Evolutionary conservation across 2,113 vertebrate species (phyloP), one percentile per base, ranked within the genome.

Genomic region (Dissostichus mawsoni): DNA sequence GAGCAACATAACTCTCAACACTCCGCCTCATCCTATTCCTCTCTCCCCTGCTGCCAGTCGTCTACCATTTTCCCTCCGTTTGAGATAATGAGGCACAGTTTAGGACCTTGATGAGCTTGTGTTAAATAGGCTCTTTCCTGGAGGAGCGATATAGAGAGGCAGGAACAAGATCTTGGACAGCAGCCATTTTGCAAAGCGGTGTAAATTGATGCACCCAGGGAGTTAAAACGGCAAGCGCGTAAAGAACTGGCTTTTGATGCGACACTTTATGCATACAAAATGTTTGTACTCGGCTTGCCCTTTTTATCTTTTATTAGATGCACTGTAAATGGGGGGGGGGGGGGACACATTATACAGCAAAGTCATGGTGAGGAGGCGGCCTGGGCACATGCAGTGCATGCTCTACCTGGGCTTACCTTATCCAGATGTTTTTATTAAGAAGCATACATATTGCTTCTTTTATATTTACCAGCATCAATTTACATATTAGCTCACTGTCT

Each of bases 131-230:
- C 20, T 41, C 56, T 1, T 61, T 72, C 25, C 13, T 12, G 13
- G 68, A 74, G 74, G 72, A 58, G 69, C 5, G 47, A 77, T 1
- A 23, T 51, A 8, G 50, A 64, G 55, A 33, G 45, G 59, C 48
- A 4, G 65, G 48, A 71, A 64, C 8, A 48, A 72, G 58, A 8
- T 41, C 56, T 82, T 84, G 81, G 83, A 75, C 25, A 0, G 73
- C 64, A 63, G 84, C 85, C 76, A 78, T 53, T 69, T 76, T 86
- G 14, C 66, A n/a, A 55, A 61, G 33, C 0, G 1, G 52, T 70
- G 23, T 52, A 36, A 74, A 76, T 68, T 59, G 55, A 72, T 71
- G 62, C 23, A 55, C 41, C 11, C 14, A 3, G 12, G n/a, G 47
- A 72, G 71, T 20, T 81, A 11, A 51, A 83, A 50, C 56, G n/a